Percentiles rank a stretch among this genome's conserved stretches.
phyloP scores from a whole-genome alignment of 2,113 vertebrate species.

The Bubo scandiacus region DNA sequence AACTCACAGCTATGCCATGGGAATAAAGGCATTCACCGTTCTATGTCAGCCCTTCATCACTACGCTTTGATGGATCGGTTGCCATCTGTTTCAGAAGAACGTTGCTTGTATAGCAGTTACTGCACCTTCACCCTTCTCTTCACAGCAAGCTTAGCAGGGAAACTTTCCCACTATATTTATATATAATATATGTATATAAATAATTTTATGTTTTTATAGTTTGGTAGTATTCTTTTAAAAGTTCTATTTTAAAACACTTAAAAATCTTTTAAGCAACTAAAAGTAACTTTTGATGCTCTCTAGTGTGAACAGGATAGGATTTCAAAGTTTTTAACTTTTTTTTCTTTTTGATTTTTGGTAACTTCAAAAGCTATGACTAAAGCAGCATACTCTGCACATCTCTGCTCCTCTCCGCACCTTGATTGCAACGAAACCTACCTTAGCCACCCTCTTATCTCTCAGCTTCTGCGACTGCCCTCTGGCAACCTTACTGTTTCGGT shows the following conservation, averaged over 20 bases:
- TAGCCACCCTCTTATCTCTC: conserved; percentile 38
- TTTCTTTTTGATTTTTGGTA: conserved; percentile 67
- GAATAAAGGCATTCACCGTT: neutral
- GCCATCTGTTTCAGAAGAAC: conserved; percentile 50
- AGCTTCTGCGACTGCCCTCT: conserved; percentile 8
- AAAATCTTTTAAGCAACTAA: conserved; percentile 72
- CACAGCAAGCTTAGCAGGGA: conserved; percentile 69
- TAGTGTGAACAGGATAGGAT: conserved; percentile 63
- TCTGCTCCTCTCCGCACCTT: neutral
- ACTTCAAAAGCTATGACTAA: conserved; percentile 70
- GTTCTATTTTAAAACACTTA: conserved; percentile 71
- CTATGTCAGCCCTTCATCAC: conserved; percentile 14
- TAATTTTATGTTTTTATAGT: conserved; percentile 68
- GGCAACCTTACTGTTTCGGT: neutral
- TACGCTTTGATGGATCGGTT: neutral
- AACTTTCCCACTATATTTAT: conserved; percentile 69
- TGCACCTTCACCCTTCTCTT: conserved; percentile 67
- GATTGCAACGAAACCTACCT: conserved; percentile 22
- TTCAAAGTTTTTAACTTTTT: conserved; percentile 37
- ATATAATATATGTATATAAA: conserved; percentile 74
- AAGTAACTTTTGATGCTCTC: conserved; percentile 69
- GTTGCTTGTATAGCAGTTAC: conserved; percentile 60
- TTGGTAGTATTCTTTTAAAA: conserved; percentile 75
- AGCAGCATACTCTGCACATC: conserved; percentile 64
- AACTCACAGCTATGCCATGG: conserved; percentile 7